Percentiles rank a stretch among this genome's conserved stretches.
Conservation (phyloP, 2,888 invertebrate species). For the Abrostola triplasia region DNA sequence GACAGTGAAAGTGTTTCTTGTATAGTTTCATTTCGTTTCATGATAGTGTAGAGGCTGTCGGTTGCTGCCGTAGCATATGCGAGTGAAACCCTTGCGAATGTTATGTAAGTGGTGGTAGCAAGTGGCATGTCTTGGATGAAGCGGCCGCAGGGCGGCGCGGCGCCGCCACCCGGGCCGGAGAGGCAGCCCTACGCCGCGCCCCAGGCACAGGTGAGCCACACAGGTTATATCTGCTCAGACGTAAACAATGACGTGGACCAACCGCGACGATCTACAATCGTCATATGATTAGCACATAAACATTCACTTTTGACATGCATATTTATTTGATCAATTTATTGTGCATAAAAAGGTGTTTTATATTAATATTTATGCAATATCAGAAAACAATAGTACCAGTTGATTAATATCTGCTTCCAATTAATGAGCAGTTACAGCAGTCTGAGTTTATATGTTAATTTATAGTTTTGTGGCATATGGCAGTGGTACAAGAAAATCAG, state of each 20-base stretch:
- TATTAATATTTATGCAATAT: slow-evolving; percentile 2
- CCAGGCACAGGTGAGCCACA: slow-evolving; percentile 80
- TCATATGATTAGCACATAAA: slow-evolving; percentile 66
- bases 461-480: slow-evolving; percentile 33
- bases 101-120: slow-evolving; percentile 82
- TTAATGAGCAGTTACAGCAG: slow-evolving; percentile 16
- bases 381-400: slow-evolving; percentile 7
- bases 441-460: background rate
- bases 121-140: slow-evolving; percentile 86
- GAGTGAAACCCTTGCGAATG: slow-evolving; percentile 75
- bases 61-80: slow-evolving; percentile 78
- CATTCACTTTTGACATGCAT: slow-evolving; percentile 23
- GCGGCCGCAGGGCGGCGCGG: slow-evolving; percentile 73
- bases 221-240: slow-evolving; percentile 73
- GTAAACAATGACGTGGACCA: slow-evolving; percentile 85
- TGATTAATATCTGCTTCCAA: slow-evolving; percentile 9
- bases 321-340: slow-evolving; percentile 7
- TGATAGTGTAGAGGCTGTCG: slow-evolving; percentile 80
- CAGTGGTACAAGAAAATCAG: background rate
- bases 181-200: slow-evolving; percentile 73
- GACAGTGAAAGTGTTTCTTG: slow-evolving; percentile 80
- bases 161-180: slow-evolving; percentile 66
- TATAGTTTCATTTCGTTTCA: slow-evolving; percentile 67
- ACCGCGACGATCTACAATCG: slow-evolving; percentile 45
- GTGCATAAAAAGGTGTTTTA: slow-evolving; percentile 5